These are phyloP conservation scores for Nilaparvata lugens DNA, from an alignment of 1,140 invertebrate genomes.

Conservation along the genomic window DNA sequence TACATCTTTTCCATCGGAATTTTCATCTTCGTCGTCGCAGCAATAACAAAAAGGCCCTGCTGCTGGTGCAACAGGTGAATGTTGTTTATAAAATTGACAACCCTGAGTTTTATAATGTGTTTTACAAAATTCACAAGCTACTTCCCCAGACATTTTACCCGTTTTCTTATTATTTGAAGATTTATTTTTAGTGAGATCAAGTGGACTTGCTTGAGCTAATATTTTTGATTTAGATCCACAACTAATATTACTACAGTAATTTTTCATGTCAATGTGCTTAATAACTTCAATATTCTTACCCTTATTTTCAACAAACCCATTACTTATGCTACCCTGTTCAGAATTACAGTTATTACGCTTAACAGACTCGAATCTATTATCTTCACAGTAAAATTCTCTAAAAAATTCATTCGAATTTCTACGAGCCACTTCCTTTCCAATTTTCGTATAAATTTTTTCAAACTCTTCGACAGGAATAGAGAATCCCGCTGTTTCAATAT, in stretches of 20 bases:
- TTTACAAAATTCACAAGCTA: neutral
- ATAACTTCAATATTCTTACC: no score
- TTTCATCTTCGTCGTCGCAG: constrained; percentile 40
- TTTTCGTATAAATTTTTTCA: constrained; percentile 19
- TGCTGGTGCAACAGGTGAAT: constrained; percentile 14
- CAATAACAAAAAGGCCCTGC: constrained; percentile 39
- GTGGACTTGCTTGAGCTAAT: neutral
- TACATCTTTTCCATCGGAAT: constrained; percentile 30
- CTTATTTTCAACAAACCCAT: no score
- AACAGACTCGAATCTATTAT: neutral
- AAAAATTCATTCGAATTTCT: constrained; percentile 3
- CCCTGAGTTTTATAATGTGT: neutral
- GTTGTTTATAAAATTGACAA: constrained; percentile 22
- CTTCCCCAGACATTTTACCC: neutral
- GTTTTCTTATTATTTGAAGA: neutral
- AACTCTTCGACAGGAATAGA: constrained; percentile 16
- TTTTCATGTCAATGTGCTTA: no score
- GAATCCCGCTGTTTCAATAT: constrained; percentile 9
- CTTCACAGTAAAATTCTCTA: neutral
- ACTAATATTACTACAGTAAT: no score
- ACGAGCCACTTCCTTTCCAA: constrained; percentile 13
- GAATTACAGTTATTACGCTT: no score
- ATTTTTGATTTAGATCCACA: no score
- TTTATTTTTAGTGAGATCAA: neutral
- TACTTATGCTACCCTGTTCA: no score